A percentile compares a stretch with the other conserved stretches of the same genome.
phyloP scores from a whole-genome alignment of 2,113 vertebrate genomes.

The Ovis canadensis region DNA sequence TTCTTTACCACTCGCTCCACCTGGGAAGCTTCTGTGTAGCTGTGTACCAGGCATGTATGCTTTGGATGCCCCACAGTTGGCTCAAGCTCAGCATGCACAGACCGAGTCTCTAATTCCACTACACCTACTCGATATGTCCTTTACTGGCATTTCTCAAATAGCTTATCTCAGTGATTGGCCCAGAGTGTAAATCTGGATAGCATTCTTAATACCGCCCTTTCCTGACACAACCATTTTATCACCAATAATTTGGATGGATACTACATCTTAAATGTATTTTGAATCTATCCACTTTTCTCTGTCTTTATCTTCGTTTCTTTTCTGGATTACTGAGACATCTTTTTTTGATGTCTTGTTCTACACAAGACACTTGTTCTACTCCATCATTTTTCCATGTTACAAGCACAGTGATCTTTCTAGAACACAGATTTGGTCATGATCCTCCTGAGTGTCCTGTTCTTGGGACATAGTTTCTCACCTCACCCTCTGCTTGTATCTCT shows the following conservation, averaged over 20 bases:
- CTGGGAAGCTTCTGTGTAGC: not conserved
- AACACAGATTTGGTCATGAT: not conserved
- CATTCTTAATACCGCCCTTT: not conserved
- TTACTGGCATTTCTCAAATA: not conserved
- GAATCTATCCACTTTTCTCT: not conserved
- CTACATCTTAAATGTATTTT: not conserved
- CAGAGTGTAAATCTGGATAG: not conserved
- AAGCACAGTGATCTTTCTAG: not conserved
- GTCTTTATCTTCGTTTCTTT: not conserved
- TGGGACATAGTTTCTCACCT: not conserved
- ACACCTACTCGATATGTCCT: accelerated
- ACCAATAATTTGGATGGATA: not conserved
- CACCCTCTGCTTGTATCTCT: not conserved
- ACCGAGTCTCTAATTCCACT: accelerated
- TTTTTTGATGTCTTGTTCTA: not conserved
- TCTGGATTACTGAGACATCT: not conserved
- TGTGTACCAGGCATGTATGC: accelerated
- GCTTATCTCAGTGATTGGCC: not conserved
- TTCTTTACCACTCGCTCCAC: not conserved
- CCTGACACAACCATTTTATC: not conserved
- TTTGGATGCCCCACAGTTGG: not conserved
- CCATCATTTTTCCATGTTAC: not conserved
- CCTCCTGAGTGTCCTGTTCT: not conserved
- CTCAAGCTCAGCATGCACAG: not conserved
- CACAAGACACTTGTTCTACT: not conserved